phyloP scores from a whole-genome alignment of 2,797 vertebrate species.

The Alosa sapidissima region DNA sequence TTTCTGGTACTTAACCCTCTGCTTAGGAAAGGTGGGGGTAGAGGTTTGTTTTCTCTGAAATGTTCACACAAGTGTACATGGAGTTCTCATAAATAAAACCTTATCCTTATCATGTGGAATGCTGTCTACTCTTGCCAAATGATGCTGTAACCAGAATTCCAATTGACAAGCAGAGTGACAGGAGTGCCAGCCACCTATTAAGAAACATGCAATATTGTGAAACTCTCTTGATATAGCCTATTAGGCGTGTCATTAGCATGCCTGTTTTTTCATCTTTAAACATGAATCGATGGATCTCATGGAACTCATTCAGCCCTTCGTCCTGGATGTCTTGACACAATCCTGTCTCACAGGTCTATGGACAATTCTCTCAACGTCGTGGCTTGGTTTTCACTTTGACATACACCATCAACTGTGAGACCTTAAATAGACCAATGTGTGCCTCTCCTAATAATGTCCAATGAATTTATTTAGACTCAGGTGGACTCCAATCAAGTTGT shows the following conservation, averaged over 20 bases:
- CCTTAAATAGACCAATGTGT: too few relatives aligned
- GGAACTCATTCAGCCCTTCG: too few relatives aligned
- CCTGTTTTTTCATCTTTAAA: not conserved
- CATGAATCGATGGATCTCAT: not conserved
- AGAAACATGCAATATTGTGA: not conserved
- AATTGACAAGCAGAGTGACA: not conserved
- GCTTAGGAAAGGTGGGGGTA: not conserved
- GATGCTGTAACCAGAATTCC: not conserved
- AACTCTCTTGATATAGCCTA: not conserved
- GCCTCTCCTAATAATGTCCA: too few relatives aligned
- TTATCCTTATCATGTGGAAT: not conserved
- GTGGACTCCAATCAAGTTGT: too few relatives aligned
- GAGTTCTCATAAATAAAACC: not conserved
- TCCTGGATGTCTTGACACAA: too few relatives aligned
- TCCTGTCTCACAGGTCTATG: too few relatives aligned
- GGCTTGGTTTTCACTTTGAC: too few relatives aligned
- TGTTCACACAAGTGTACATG: not conserved
- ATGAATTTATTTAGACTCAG: too few relatives aligned
- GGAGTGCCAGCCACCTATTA: not conserved
- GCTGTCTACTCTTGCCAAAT: not conserved
- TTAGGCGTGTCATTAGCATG: not conserved
- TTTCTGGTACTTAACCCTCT: too few relatives aligned
- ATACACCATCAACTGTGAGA: too few relatives aligned
- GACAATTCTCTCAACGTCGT: too few relatives aligned
- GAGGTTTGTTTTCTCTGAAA: not conserved